A percentile compares a stretch with the other conserved stretches of the same genome.
Evolutionary conservation across 2,888 invertebrate genomes (phyloP).

Genomic region (Watsonalla binaria): DNA sequence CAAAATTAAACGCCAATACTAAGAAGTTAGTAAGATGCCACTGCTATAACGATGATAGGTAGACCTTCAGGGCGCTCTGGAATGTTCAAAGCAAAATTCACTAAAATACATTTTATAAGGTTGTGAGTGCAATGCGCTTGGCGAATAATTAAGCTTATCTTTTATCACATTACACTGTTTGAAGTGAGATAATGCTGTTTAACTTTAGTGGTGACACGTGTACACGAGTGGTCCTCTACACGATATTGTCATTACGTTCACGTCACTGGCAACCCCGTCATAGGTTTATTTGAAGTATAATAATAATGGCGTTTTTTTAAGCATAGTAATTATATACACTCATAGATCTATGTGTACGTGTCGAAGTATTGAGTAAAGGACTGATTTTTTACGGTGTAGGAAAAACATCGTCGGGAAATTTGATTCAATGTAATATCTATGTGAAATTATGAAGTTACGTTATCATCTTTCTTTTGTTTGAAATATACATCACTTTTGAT

Average conservation of each 20-base stretch:
- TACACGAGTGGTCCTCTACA: slow-evolving; percentile 31
- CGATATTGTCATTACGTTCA: slow-evolving; percentile 30
- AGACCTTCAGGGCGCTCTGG: too few relatives aligned
- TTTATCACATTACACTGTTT: slow-evolving; percentile 47
- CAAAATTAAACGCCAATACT: too few relatives aligned
- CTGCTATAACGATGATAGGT: too few relatives aligned
- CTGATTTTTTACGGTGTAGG: too few relatives aligned
- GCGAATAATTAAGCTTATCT: slow-evolving; percentile 51
- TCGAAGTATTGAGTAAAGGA: too few relatives aligned
- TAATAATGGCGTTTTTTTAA: background rate
- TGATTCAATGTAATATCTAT: too few relatives aligned
- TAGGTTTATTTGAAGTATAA: background rate
- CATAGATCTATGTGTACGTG: background rate
- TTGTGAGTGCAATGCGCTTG: slow-evolving; percentile 22
- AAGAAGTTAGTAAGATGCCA: too few relatives aligned
- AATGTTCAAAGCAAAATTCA: too few relatives aligned
- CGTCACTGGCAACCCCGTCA: background rate
- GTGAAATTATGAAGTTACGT: too few relatives aligned
- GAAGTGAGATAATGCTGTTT: slow-evolving; percentile 50
- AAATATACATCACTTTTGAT: too few relatives aligned
- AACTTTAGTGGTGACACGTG: slow-evolving; percentile 41
- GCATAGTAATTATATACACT: background rate
- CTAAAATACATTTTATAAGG: slow-evolving; percentile 3
- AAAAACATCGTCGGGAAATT: too few relatives aligned
- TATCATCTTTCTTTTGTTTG: too few relatives aligned